phyloP scores from a whole-genome alignment of 2,113 vertebrate species.

The Pao palembangensis region DNA sequence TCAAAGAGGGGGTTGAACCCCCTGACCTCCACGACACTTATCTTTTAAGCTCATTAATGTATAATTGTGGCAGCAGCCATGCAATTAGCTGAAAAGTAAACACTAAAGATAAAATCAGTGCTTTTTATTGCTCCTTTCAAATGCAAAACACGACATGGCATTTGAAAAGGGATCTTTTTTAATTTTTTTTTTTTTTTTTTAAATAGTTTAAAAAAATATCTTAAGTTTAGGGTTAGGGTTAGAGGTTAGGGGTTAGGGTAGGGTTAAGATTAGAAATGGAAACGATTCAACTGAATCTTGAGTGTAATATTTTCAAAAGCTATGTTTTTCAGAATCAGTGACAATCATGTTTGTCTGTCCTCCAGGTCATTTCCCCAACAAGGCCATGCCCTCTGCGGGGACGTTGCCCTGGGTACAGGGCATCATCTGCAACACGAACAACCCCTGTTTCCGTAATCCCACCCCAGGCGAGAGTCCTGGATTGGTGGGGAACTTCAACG shows the following conservation, averaged over 20 bases:
- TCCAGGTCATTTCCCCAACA: conserved; percentile 97
- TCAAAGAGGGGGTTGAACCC: neutral
- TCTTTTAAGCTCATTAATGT: conserved; percentile 24
- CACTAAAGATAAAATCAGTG: conserved; percentile 24
- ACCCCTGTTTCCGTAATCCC: conserved; percentile 94
- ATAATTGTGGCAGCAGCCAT: conserved; percentile 9
- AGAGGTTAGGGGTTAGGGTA: too few relatives aligned
- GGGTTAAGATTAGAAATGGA: too few relatives aligned
- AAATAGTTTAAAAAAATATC: too few relatives aligned
- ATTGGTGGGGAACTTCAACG: conserved; percentile 92
- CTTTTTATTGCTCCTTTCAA: neutral
- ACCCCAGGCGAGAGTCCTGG: conserved; percentile 93
- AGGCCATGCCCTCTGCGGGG: conserved; percentile 97
- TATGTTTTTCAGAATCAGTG: neutral
- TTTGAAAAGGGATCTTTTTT: too few relatives aligned
- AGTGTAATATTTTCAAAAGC: neutral
- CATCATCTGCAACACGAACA: conserved; percentile 98
- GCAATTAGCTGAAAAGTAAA: conserved; percentile 20
- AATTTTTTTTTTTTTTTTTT: too few relatives aligned
- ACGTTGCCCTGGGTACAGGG: conserved; percentile 96
- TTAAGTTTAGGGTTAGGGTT: too few relatives aligned
- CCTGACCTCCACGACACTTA: neutral
- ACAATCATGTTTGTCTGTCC: conserved; percentile 25
- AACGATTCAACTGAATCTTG: too few relatives aligned
- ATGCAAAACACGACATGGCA: neutral